phyloP scores from a whole-genome alignment of 2,888 invertebrate genomes.

The Magallana nippona region DNA sequence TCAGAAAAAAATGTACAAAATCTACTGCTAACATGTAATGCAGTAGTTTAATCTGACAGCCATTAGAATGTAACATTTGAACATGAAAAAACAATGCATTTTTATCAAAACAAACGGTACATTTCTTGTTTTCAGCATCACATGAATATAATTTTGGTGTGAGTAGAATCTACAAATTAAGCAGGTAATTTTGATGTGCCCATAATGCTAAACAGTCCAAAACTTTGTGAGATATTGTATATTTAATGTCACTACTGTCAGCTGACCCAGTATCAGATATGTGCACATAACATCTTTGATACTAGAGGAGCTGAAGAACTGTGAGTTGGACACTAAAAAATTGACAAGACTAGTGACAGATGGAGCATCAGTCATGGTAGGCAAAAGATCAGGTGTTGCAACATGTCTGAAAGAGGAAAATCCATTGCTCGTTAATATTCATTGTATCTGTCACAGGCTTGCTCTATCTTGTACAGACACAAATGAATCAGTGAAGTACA shows the following conservation, averaged over 20 bases:
- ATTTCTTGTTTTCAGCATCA: background rate
- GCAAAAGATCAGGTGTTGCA: too few relatives aligned
- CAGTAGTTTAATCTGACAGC: background rate
- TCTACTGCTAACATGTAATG: background rate
- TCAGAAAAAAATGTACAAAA: background rate
- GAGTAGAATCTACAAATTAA: slow-evolving; percentile 10
- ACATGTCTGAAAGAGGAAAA: too few relatives aligned
- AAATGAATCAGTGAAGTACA: too few relatives aligned
- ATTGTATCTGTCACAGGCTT: too few relatives aligned
- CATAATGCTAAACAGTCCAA: background rate
- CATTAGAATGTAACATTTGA: background rate
- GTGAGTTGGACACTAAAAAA: too few relatives aligned
- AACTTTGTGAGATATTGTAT: background rate
- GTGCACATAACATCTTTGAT: too few relatives aligned
- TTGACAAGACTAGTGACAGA: too few relatives aligned
- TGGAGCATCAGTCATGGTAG: too few relatives aligned
- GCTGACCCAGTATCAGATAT: slow-evolving; percentile 5
- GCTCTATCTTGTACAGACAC: too few relatives aligned
- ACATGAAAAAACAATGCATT: background rate
- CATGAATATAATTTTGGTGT: slow-evolving; percentile 3
- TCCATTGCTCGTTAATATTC: too few relatives aligned
- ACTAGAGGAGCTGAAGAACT: too few relatives aligned
- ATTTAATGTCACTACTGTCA: background rate
- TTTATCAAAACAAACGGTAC: slow-evolving; percentile 1
- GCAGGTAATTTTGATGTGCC: slow-evolving; percentile 10